Evolutionary conservation across 1,140 invertebrate species (phyloP), one percentile per base, ranked within the genome.

Genomic region (Drosophila pallidifrons): DNA sequence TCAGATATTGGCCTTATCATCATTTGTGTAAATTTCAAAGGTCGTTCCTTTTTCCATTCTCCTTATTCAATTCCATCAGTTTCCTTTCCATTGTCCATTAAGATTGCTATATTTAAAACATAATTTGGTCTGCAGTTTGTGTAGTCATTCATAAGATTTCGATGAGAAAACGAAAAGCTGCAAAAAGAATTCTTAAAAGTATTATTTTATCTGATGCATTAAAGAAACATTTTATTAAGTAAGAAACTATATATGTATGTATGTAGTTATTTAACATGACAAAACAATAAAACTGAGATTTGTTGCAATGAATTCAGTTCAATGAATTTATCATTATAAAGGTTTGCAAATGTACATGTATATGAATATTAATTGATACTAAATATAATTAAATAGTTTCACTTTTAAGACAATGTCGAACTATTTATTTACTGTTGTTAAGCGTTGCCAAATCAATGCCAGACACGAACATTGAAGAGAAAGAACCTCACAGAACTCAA

Each of bases 1-100:
- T n/a, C n/a, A n/a, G n/a, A 38, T 6, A 8, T 51, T 5, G 66
- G 66, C 30, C 46, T 38, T 7, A 68, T 68, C 66, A 68, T 68
- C 20, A 59, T 68, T 59, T 68, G 66, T 38, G 35, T 57, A 10
- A 68, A 60, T 54, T 61, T 52, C 11, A 69, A 10, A 25, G 25
- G 20, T 2, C 3, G 5, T 3, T 28, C n/a, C 8, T 35, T 11
- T 38, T 38, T 38, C 61, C 46, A 64, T 3, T 2, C 8, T 20
- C 6, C 5, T 35, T 20, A 52, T 15, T 30, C 20, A 6, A 52
- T 8, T 28, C 30, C 13, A 3, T 38, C 10, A 38, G 0, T 7
- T 1, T 38, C 35, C 35, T 38, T 0, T 10, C 7, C 35, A 6
- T 3, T n/a, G 35, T 38, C 47, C 58, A 69, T 69, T 60, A 0